Conservation (phyloP, 2,113 vertebrate species). For the Galbula dea region DNA sequence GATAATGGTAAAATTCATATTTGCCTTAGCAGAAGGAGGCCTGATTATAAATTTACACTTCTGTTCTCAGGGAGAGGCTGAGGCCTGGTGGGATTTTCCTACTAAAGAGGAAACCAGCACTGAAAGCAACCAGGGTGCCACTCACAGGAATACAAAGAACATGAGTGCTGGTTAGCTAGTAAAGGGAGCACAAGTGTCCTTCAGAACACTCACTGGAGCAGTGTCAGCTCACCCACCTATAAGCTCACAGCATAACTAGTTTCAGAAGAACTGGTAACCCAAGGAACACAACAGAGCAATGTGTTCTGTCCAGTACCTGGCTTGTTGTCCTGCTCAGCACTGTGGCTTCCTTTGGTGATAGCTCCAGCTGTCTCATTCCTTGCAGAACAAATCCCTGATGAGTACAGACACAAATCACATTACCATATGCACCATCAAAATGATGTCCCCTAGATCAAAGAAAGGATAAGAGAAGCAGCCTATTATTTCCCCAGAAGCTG, state of each 20-base stretch:
- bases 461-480: neutral
- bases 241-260: neutral
- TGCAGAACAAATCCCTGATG: slow-evolving; percentile 65
- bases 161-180: neutral
- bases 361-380: slow-evolving; percentile 60
- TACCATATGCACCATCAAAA: slow-evolving; percentile 67
- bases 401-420: slow-evolving; percentile 60
- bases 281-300: too few species aligned
- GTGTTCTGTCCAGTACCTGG: slow-evolving; percentile 57
- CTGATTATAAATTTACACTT: neutral
- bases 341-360: slow-evolving; percentile 30
- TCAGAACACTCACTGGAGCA: neutral
- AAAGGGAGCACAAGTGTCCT: neutral
- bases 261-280: neutral
- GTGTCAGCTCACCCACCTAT: neutral
- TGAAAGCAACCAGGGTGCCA: neutral
- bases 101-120: neutral
- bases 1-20: neutral
- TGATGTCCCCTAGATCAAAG: slow-evolving; percentile 54
- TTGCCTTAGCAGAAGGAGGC: neutral
- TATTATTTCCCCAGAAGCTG: neutral
- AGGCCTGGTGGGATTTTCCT: neutral
- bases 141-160: neutral
- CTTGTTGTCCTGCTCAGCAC: slow-evolving; percentile 55
- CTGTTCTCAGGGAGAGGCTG: neutral